Evolutionary conservation across 1,140 invertebrate species (phyloP).

Genomic region (Lasioglossum baleicum): DNA sequence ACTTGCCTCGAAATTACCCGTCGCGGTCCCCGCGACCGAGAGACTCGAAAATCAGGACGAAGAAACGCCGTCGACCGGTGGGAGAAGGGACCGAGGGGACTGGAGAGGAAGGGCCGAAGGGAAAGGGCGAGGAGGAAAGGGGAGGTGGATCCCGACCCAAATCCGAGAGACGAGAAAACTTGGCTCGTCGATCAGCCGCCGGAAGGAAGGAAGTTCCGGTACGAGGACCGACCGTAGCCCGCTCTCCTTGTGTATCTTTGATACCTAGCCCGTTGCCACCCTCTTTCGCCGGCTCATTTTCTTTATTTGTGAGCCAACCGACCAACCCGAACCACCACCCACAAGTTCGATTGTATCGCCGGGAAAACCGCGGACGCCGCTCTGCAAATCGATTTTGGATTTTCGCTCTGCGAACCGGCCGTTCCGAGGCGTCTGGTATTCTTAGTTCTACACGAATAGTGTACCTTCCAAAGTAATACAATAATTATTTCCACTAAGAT

Average conservation of each 20-base stretch:
- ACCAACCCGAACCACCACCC: background rate
- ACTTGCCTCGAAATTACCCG: slow-evolving; percentile 61
- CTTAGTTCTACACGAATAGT: too few species aligned
- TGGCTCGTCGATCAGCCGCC: slow-evolving; percentile 75
- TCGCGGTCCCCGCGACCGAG: slow-evolving; percentile 20
- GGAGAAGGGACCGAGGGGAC: slow-evolving; percentile 25
- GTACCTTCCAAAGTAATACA: too few species aligned
- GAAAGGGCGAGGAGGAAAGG: slow-evolving; percentile 43
- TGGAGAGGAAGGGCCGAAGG: background rate
- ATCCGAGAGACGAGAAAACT: slow-evolving; percentile 75
- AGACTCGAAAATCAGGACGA: slow-evolving; percentile 62
- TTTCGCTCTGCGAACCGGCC: too few species aligned
- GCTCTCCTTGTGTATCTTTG: slow-evolving; percentile 71
- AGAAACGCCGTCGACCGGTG: slow-evolving; percentile 42
- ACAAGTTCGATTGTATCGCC: slow-evolving; percentile 33
- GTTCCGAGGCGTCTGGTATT: too few species aligned
- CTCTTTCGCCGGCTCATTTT: slow-evolving; percentile 32
- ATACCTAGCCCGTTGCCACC: slow-evolving; percentile 43
- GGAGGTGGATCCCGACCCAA: slow-evolving; percentile 72
- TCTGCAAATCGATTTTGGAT: background rate
- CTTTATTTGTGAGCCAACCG: slow-evolving; percentile 46
- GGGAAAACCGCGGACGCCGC: slow-evolving; percentile 9
- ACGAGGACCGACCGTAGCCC: slow-evolving; percentile 68
- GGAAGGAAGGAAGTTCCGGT: slow-evolving; percentile 76
- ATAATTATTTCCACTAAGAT: too few species aligned